Conservation (phyloP, 2,888 invertebrate species). For the Catocala sponsa region DNA sequence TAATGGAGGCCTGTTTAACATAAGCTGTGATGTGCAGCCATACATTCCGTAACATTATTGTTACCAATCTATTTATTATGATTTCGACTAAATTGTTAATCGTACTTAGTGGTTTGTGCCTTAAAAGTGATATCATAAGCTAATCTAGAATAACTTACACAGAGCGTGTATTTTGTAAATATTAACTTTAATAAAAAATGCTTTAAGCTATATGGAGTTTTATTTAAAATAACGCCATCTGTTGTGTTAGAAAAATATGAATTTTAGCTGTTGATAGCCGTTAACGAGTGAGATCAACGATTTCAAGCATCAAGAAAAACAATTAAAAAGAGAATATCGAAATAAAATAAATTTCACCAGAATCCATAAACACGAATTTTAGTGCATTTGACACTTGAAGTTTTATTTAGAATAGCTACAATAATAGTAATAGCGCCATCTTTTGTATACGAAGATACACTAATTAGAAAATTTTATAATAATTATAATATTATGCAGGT, state of each 20-base stretch:
- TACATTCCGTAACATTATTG: conserved; percentile 42
- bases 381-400: too few species aligned
- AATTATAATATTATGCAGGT: too few species aligned
- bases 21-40: conserved; percentile 32
- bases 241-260: not conserved
- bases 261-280: not conserved
- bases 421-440: too few species aligned
- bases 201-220: conserved; percentile 39
- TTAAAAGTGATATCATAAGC: conserved; percentile 69
- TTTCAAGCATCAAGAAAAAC: too few species aligned
- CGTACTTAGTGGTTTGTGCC: conserved; percentile 68
- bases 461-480: too few species aligned
- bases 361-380: too few species aligned
- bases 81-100: conserved; percentile 51
- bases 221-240: conserved; percentile 25
- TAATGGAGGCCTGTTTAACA: not conserved
- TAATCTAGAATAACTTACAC: conserved; percentile 47
- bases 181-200: conserved; percentile 49
- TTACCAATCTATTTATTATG: conserved; percentile 77
- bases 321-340: too few species aligned
- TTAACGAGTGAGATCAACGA: too few species aligned
- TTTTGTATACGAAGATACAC: too few species aligned
- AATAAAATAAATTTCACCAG: too few species aligned
- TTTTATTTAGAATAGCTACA: too few species aligned
- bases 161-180: conserved; percentile 56